Evolutionary conservation across 2,797 vertebrate species (phyloP), one percentile per base, ranked within the genome.

Genomic region (Fratercula arctica): DNA sequence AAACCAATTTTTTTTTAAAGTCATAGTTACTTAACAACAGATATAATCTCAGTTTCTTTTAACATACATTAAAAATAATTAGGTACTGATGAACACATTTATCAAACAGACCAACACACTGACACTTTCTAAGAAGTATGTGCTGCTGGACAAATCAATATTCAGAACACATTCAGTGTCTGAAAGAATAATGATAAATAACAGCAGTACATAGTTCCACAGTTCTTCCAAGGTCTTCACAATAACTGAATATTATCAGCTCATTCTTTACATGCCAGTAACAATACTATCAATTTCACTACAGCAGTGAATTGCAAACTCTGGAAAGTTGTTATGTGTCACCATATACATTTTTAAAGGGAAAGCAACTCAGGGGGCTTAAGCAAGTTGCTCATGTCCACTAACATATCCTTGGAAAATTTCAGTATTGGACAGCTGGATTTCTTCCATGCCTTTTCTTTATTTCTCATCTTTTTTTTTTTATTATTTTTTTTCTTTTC

Each of bases 61-160:
- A 76, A 60, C 2, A 4, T 46, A 28, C 26, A 72, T 57, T 13
- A 92, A 82, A 93, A 94, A 63, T 35, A 93, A 64, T 26, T 48
- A 89, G 46, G 41, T 48, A 80, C 11, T 86, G 87, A 81, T 91
- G 69, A 91, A 64, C 46, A 64, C 37, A 86, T 85, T 93, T 85
- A 72, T 81, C 39, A 89, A 94, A 95, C 61, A 93, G 68, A 95
- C 53, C 13, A 93, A 75, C 64, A 70, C 66, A 90, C 68, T 81
- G 90, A 53, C 57, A 89, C 61, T 67, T 95, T 95, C 77, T 89
- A 73, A 89, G 73, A 93, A 85, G 89, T 68, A 85, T 88, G 76
- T 67, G 31, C 77, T 95, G 91, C 39, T 53, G 43, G 45, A 93
- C 33, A 85, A 97, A 96, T 96, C 94, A 94, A 93, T 96, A 92